phyloP scores from a whole-genome alignment of 2,888 invertebrate species.

The Mythimna pallens region DNA sequence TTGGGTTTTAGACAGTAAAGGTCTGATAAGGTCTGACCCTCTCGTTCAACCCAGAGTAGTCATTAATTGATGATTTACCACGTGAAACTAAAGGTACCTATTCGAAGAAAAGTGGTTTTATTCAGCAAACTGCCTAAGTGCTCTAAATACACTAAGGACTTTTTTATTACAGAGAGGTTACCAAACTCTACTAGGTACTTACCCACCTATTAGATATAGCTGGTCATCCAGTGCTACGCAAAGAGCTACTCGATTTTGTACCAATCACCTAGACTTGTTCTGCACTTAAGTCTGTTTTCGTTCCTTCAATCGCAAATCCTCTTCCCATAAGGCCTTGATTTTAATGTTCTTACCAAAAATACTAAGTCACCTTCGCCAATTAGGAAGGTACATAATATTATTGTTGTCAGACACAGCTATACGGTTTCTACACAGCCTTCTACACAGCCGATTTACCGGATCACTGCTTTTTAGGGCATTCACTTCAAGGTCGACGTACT shows the following conservation, averaged over 20 bases:
- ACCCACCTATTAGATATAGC: too few relatives aligned
- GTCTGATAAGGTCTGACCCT: too few relatives aligned
- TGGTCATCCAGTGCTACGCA: not conserved
- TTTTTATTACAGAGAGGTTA: not conserved
- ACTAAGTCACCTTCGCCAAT: conserved; percentile 42
- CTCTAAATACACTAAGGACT: too few relatives aligned
- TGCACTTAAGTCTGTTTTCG: not conserved
- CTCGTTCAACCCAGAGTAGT: too few relatives aligned
- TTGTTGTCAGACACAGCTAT: conserved; percentile 45
- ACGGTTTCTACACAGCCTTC: conserved; percentile 43
- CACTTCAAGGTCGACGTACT: conserved; percentile 31
- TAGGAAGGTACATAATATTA: conserved; percentile 38
- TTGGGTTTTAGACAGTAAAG: too few relatives aligned
- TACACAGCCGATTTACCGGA: conserved; percentile 43
- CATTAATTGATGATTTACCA: too few relatives aligned
- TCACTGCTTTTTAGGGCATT: conserved; percentile 51
- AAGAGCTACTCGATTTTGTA: not conserved
- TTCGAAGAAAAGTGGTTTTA: too few relatives aligned
- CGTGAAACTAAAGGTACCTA: too few relatives aligned
- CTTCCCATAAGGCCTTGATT: conserved; percentile 19
- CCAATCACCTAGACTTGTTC: not conserved
- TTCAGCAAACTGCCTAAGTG: too few relatives aligned
- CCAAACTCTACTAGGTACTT: not conserved
- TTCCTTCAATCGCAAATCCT: not conserved
- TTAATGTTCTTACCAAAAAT: conserved; percentile 35